Evolutionary conservation across 2,888 invertebrate species (phyloP).

Genomic region (Fragum fragum): DNA sequence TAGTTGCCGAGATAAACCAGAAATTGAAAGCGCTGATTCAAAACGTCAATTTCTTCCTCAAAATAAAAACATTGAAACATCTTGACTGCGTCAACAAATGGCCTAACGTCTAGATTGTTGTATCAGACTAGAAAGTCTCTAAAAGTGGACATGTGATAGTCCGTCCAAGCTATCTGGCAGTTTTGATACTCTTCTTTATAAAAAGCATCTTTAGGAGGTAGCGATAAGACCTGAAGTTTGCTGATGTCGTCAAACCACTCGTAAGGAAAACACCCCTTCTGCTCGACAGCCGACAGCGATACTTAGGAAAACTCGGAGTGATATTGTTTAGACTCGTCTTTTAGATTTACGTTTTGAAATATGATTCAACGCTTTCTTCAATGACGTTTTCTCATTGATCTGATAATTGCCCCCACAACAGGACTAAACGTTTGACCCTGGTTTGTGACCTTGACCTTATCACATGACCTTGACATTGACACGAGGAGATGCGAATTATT

Average conservation of each 20-base stretch:
- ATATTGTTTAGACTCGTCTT: not conserved
- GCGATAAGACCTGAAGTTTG: not conserved
- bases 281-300: constrained; percentile 37
- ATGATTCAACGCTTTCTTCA: not conserved
- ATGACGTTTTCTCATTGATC: not conserved
- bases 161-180: constrained; percentile 55
- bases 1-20: constrained; percentile 45
- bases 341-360: not conserved
- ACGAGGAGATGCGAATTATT: no score
- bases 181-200: constrained; percentile 30
- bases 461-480: no score
- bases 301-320: not conserved
- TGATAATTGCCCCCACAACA: no score
- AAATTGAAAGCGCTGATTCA: constrained; percentile 63
- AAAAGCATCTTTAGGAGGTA: constrained; percentile 33
- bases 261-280: constrained; percentile 51
- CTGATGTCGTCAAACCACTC: constrained; percentile 35
- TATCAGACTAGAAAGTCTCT: constrained; percentile 65
- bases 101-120: no score
- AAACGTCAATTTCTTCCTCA: constrained; percentile 61
- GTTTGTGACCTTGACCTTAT: no score
- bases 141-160: constrained; percentile 59
- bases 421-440: no score
- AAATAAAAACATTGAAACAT: constrained; percentile 58
- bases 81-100: constrained; percentile 64